Base-by-base conservation (phyloP, 1,140 invertebrate genomes). In the Pseudoatta argentina region DNA sequence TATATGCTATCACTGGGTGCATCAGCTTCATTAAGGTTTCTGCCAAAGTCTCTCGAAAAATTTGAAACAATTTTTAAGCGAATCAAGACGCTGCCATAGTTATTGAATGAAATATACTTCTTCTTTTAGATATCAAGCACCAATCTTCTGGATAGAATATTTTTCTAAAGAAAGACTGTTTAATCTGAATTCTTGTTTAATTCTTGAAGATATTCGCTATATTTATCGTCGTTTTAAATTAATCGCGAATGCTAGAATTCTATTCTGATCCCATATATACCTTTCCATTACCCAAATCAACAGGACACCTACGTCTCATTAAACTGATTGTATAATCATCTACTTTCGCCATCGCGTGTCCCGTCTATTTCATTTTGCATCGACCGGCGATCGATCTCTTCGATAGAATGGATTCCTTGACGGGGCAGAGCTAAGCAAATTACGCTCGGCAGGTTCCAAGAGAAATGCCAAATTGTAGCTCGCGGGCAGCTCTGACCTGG, bases 271-370 rank as follows among this genome's bases (percentile, higher is more conserved):
- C 57, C 27, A 14, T 34, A 34, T 21, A 18, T 6, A 12, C 8
- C 48, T 24, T 24, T 10, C n/a, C 51, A 59, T 73, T 88, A 82
- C 61, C 30, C 12, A 63, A 63, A 77, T 39, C 18, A 18, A 30
- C 16, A 30, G 44, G 12, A 10, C 24, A 0, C 86, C 87, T 85
- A 88, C 91, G 90, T 87, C n/a, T 93, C 93, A 94, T 94, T 94
- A 92, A 93, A 92, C 88, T 90, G 93, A 92, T 93, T 93, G 88
- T 87, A 90, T 90, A 92, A 94, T 93, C 93, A 93, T 91, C 87
- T 89, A 89, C 91, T 92, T 93, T 94, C 91, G 87, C 87, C 88
- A 86, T 93, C 91, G 91, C 91, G 86, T 92, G 89, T 88, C 83
- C 86, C 87, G 21, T 59, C 24, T 24, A 34, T 34, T 59, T 44